A percentile compares a stretch with the other conserved stretches of the same genome.
Conservation (phyloP, 37 sponge, comb jelly and placozoan genomes). For the Eunapius fragilis region DNA sequence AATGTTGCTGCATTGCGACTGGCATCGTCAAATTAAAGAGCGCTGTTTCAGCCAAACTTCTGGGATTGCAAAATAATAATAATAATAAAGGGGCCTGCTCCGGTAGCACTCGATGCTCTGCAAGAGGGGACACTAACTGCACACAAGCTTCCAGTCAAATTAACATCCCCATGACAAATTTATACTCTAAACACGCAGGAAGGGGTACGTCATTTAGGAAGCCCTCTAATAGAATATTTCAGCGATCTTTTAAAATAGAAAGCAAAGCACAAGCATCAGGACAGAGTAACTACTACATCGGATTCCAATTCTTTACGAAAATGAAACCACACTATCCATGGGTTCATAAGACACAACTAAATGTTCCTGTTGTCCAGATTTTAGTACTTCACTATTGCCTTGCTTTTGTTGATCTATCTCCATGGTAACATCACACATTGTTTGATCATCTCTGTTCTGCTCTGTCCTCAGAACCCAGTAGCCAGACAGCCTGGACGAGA, state of each 20-base stretch:
- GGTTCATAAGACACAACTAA: neutral
- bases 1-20: slow-evolving; percentile 62
- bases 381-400: neutral
- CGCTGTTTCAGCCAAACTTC: neutral
- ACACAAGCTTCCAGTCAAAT: no score
- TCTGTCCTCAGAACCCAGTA: slow-evolving; percentile 5
- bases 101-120: neutral
- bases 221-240: no score
- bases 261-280: neutral
- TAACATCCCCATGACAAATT: neutral
- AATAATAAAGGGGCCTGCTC: no score
- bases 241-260: no score
- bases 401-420: neutral
- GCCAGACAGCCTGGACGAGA: slow-evolving; percentile 39
- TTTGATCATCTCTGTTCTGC: neutral
- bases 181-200: neutral
- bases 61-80: no score
- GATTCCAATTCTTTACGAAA: no score
- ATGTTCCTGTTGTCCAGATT: neutral
- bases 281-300: neutral
- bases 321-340: neutral
- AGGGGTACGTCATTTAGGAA: neutral
- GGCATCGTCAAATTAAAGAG: slow-evolving; percentile 43
- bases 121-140: no score
- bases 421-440: neutral